These are phyloP conservation scores for Seriola aureovittata DNA, from an alignment of 2,113 vertebrate genomes.

Conservation along the genomic window DNA sequence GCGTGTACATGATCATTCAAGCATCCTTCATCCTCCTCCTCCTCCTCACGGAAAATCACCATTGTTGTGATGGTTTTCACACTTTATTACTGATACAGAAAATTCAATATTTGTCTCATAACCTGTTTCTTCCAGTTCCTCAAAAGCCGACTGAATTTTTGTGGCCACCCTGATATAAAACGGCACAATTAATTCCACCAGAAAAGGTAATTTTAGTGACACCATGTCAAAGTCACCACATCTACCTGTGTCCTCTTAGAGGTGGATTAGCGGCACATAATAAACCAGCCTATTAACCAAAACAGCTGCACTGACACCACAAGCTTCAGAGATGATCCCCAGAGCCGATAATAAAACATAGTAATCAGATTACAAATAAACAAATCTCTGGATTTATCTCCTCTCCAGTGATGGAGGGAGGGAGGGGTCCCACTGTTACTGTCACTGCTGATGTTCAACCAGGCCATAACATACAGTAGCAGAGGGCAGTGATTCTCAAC, in stretches of 20 bases:
- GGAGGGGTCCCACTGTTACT: neutral
- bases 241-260: conserved; percentile 14
- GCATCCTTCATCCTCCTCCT: conserved; percentile 31
- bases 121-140: neutral
- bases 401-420: conserved; percentile 23
- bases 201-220: neutral
- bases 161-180: neutral
- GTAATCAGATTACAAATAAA: conserved; percentile 76
- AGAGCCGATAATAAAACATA: conserved; percentile 68
- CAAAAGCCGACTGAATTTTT: neutral
- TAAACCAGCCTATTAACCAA: conserved; percentile 73
- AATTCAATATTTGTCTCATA: neutral
- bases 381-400: conserved; percentile 58
- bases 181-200: neutral
- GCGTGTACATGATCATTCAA: conserved; percentile 6
- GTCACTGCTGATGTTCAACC: conserved; percentile 3
- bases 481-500: neutral
- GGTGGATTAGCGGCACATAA: conserved; percentile 64
- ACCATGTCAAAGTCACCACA: conserved; percentile 4
- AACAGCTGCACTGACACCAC: conserved; percentile 69
- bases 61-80: neutral
- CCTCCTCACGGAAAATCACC: conserved; percentile 6
- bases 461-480: neutral
- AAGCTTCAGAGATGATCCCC: conserved; percentile 68
- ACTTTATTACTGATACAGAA: neutral